Conservation (phyloP, 1,140 invertebrate genomes). For the Pinna nobilis region DNA sequence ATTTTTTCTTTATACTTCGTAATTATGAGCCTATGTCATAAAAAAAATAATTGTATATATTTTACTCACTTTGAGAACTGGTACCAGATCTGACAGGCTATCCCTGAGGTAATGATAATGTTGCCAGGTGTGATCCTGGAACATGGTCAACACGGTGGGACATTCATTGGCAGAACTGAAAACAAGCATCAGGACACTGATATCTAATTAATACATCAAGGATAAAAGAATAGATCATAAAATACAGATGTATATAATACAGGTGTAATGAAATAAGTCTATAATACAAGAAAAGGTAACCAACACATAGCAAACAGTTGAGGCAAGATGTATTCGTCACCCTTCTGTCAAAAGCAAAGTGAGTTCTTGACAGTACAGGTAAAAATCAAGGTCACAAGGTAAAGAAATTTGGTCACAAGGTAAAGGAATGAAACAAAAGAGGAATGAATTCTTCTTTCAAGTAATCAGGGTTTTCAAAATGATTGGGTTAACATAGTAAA, state of each 20-base stretch:
- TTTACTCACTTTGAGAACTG: conserved; percentile 82
- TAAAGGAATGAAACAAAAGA: no score
- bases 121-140: conserved; percentile 92
- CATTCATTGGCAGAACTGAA: conserved; percentile 94
- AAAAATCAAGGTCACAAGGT: no score
- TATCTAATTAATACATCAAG: conserved; percentile 77
- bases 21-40: neutral
- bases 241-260: neutral
- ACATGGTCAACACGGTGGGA: conserved; percentile 91
- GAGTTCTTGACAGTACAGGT: no score
- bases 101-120: conserved; percentile 97
- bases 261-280: no score
- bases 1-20: neutral
- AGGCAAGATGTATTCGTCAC: no score
- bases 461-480: no score
- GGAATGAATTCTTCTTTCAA: no score
- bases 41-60: neutral
- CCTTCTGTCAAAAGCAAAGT: no score
- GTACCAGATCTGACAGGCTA: conserved; percentile 94
- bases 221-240: neutral
- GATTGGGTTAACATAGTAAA: no score
- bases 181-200: conserved; percentile 93
- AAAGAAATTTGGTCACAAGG: no score
- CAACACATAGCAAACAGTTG: no score
- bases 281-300: no score